Base-by-base conservation (phyloP, 2,888 invertebrate species). In the Mythimna lalbum region DNA sequence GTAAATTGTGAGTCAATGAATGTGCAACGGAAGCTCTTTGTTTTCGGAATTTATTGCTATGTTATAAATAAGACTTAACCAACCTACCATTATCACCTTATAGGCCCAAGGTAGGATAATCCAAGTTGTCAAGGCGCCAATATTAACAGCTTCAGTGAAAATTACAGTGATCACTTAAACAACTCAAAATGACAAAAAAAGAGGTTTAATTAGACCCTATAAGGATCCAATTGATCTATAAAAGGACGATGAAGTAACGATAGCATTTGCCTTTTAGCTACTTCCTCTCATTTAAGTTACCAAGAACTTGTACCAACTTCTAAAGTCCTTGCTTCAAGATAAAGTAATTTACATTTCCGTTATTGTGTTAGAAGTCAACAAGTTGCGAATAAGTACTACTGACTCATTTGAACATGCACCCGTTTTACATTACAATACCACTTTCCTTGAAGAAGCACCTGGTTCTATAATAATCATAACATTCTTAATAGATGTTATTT, bases 311-410 rank as follows among this genome's bases (percentile, higher is more conserved):
- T 17, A 33, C 33, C 14, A n/a, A 55, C 59, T 39, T 61, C 49
- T 33, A 14, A 49, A 69, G 36, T 12, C 57, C n/a, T 76, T 23
- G n/a, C 31, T 55, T 53, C 36, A 57, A 74, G 61, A 64, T 69
- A 60, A 47, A 79, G 47, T n/a, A 23, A 80, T 80, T 66, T 69
- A 56, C 63, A 83, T 77, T 67, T 83, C 78, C 78, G 67, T 36
- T 69, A 83, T 83, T 81, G 66, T 67, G 62, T 62, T 80, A 83
- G 49, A 76, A 67, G 79, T 66, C 76, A 67, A 80, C 23, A 62
- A 31, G 47, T 27, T n/a, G 31, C 36, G 49, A 63, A 73, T 76
- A 49, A 64, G 53, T 17, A 52, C 27, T 2, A 36, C 73, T 83
- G 83, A 81, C 63, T 81, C 81, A 77, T 31, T 61, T 9, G 23